A percentile compares a stretch with the other conserved stretches of the same genome.
Conservation (phyloP, 2,113 vertebrate genomes). For the Conger conger region DNA sequence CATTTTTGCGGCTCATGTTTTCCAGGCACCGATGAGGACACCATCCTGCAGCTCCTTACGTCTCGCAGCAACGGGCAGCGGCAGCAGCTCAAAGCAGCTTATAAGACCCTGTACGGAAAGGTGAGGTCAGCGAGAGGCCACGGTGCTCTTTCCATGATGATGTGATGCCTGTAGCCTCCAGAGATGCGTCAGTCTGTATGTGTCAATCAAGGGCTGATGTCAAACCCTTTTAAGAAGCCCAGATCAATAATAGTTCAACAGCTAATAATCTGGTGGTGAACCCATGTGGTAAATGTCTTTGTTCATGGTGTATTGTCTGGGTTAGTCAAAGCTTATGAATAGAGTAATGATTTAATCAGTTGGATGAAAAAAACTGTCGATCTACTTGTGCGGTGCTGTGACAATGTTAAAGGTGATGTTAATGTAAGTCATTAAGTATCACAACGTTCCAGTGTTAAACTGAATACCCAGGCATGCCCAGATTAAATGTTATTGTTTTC, state of each 20-base stretch:
- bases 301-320: no score
- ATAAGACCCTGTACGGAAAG: conserved; percentile 91
- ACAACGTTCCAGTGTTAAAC: not conserved
- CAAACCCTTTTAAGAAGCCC: not conserved
- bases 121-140: conserved; percentile 60
- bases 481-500: not conserved
- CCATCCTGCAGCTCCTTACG: conserved; percentile 80
- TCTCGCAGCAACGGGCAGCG: conserved; percentile 85
- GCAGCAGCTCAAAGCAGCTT: conserved; percentile 79
- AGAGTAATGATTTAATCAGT: not conserved
- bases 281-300: not conserved
- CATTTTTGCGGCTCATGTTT: conserved; percentile 28
- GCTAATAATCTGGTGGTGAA: not conserved
- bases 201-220: not conserved
- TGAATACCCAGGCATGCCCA: no score
- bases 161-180: no score
- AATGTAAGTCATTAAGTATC: not conserved
- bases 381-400: not conserved
- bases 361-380: not conserved
- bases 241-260: not conserved
- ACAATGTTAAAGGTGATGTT: not conserved
- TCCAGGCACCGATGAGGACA: conserved; percentile 89
- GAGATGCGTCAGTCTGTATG: not conserved
- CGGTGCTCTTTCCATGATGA: no score
- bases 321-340: not conserved